Evolutionary conservation across 2,888 invertebrate genomes (phyloP), one percentile per base, ranked within the genome.

Genomic region (Caenorhabditis imperialis): DNA sequence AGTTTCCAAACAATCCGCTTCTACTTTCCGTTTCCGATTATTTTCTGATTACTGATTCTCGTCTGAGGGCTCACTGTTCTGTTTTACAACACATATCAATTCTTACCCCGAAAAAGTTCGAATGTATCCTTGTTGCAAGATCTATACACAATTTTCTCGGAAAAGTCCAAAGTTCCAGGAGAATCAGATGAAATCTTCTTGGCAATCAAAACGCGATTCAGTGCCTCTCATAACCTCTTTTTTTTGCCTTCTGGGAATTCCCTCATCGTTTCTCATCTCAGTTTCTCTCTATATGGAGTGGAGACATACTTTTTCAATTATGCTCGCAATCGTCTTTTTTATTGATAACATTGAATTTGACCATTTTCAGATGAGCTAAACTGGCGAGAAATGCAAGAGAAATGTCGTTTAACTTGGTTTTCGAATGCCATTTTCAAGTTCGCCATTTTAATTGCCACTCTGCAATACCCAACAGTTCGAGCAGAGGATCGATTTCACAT

Each of bases 291-390:
- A 61, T 61, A 62, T n/a, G n/a, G n/a, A n/a, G n/a, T n/a, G n/a
- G n/a, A n/a, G n/a, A n/a, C n/a, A n/a, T n/a, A n/a, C n/a, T n/a
- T n/a, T n/a, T n/a, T n/a, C n/a, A n/a, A n/a, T n/a, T n/a, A n/a
- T n/a, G n/a, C n/a, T n/a, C n/a, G n/a, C n/a, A n/a, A n/a, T n/a
- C n/a, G n/a, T n/a, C n/a, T n/a, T n/a, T n/a, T n/a, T n/a, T n/a
- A n/a, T n/a, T n/a, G n/a, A n/a, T 44, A 40, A 63, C 45, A 20
- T 47, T 12, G 16, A 25, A 44, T 30, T 23, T 20, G 25, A 7
- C 10, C 30, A 30, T 7, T 65, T 73, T 44, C 65, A 73, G 73
- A 73, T 73, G 73, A 73, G 65, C 73, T 73, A 73, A 73, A 60
- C 53, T 55, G 47, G 44, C 2, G 2, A 16, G 25, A 23, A 38